Percentiles rank a stretch among this genome's conserved stretches.
phyloP scores from a whole-genome alignment of 2,888 invertebrate species.

The Chymomyza amoena region DNA sequence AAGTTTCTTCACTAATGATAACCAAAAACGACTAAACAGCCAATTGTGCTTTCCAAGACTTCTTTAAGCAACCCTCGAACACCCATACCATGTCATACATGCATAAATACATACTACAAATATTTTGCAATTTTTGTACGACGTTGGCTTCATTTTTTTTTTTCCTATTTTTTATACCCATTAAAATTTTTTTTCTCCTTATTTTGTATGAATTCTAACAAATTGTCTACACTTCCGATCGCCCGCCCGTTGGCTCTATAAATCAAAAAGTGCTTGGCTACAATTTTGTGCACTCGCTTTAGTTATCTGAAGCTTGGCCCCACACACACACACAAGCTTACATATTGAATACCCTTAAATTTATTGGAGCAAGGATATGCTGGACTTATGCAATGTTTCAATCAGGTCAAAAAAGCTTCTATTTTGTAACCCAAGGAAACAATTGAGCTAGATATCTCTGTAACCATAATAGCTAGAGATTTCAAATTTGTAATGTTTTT shows the following conservation, averaged over 20 bases:
- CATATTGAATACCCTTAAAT: background rate
- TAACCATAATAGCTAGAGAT: no score
- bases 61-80: background rate
- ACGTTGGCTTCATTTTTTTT: background rate
- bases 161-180: constrained; percentile 3
- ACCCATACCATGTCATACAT: background rate
- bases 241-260: constrained; percentile 42
- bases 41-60: no score
- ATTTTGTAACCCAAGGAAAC: no score
- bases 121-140: background rate
- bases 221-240: constrained; percentile 71
- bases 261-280: constrained; percentile 72
- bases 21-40: no score
- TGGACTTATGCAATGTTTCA: no score
- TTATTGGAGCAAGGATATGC: no score
- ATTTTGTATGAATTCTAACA: constrained; percentile 64
- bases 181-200: constrained; percentile 37
- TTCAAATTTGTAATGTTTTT: no score
- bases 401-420: no score
- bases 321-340: constrained; percentile 15
- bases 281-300: constrained; percentile 70
- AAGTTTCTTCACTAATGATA: no score
- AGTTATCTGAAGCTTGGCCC: constrained; percentile 41
- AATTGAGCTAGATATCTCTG: no score
- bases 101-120: background rate